These are phyloP conservation scores for Eospalax fontanierii DNA, from an alignment of 2,797 vertebrate genomes.

Conservation along the genomic window DNA sequence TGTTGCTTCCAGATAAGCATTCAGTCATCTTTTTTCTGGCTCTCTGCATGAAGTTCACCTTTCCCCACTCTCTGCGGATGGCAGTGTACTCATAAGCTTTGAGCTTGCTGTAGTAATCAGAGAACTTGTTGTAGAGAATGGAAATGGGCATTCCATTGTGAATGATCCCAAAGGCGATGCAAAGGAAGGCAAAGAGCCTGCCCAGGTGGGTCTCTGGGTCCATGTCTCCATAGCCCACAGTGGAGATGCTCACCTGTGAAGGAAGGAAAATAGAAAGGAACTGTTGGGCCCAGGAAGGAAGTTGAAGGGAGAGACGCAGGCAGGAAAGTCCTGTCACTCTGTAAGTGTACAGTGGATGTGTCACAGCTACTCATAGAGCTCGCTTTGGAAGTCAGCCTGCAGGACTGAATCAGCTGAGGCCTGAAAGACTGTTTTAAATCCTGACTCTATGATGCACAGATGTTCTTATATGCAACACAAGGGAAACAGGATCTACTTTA, in stretches of 20 bases:
- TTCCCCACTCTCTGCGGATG: conserved; percentile 93
- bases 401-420: neutral
- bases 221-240: conserved; percentile 97
- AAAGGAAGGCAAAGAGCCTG: conserved; percentile 96
- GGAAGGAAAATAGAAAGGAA: neutral
- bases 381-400: neutral
- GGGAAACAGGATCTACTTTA: neutral
- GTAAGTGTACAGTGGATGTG: neutral
- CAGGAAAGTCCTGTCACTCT: neutral
- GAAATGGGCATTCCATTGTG: conserved; percentile 98
- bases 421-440: neutral
- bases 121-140: conserved; percentile 99
- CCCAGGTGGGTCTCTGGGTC: conserved; percentile 96
- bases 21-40: conserved; percentile 90
- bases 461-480: neutral
- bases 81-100: conserved; percentile 96
- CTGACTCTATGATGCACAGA: neutral
- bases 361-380: neutral
- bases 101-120: conserved; percentile 97
- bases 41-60: conserved; percentile 92
- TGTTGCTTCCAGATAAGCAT: conserved; percentile 82
- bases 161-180: conserved; percentile 98
- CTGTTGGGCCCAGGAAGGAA: neutral
- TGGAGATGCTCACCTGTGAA: conserved; percentile 97
- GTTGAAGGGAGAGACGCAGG: neutral